phyloP scores from a whole-genome alignment of 2,797 vertebrate genomes.

The Kryptolebias ocellatus region DNA sequence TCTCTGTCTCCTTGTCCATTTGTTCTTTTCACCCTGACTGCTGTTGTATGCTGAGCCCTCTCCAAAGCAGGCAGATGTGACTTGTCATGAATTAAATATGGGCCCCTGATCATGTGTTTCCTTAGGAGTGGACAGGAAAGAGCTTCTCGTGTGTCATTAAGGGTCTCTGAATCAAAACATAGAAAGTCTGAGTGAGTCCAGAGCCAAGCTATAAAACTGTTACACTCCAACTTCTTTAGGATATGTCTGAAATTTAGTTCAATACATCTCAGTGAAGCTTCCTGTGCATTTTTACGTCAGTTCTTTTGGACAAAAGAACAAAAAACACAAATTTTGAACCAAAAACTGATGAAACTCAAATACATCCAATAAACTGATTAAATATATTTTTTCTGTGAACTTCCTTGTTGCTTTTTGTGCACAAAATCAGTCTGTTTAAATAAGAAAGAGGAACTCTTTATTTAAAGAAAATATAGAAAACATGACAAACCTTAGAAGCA shows the following conservation, averaged over 20 bases:
- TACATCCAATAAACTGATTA: constrained; percentile 2
- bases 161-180: constrained; percentile 69
- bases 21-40: constrained; percentile 69
- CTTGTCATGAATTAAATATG: constrained; percentile 86
- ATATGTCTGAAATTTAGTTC: constrained; percentile 49
- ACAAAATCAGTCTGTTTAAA: neutral
- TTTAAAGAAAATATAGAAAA: constrained; percentile 19
- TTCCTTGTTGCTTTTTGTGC: neutral
- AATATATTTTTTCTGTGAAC: neutral
- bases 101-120: constrained; percentile 74
- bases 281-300: constrained; percentile 2
- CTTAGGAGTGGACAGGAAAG: constrained; percentile 72
- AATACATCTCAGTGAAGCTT: constrained; percentile 19
- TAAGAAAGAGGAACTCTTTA: neutral
- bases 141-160: constrained; percentile 80
- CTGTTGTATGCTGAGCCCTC: constrained; percentile 71
- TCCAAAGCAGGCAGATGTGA: constrained; percentile 75
- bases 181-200: constrained; percentile 44
- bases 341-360: constrained; percentile 17
- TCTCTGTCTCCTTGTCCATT: constrained; percentile 60
- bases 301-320: no score
- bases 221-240: constrained; percentile 45
- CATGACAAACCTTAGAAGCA: constrained; percentile 10
- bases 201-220: constrained; percentile 47
- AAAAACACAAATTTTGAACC: neutral